These are phyloP conservation scores for Leptosomus discolor DNA, from an alignment of 2,113 vertebrate species.

Conservation along the genomic window DNA sequence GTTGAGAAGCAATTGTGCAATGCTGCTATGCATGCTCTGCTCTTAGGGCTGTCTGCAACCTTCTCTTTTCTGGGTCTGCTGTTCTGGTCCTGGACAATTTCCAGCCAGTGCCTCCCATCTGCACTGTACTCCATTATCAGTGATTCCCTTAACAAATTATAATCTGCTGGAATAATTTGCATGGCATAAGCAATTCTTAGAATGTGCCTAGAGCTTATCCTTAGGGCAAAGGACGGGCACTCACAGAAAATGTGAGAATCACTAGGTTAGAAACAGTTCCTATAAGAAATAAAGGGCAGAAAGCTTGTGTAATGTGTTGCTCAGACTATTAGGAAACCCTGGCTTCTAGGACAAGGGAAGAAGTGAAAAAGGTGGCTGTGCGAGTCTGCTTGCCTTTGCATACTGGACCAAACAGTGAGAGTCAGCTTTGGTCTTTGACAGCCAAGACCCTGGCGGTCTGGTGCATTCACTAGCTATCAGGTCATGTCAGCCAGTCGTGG, in stretches of 20 bases:
- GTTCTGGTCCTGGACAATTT: not conserved
- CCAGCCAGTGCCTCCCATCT: not conserved
- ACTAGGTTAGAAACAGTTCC: not conserved
- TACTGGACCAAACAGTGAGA: not conserved
- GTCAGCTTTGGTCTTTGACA: not conserved
- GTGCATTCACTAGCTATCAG: not conserved
- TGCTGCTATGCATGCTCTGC: not conserved
- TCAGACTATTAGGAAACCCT: not conserved
- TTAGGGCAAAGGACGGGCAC: not conserved
- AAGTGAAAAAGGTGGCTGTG: not conserved
- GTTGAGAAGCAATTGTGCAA: not conserved
- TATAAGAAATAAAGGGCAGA: not conserved
- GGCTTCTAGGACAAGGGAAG: not conserved
- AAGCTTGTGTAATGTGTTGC: not conserved
- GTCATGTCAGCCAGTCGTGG: not conserved
- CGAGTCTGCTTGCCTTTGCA: not conserved
- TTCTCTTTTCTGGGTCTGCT: not conserved
- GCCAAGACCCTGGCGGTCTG: not conserved
- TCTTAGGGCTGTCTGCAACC: not conserved
- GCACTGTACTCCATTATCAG: not conserved
- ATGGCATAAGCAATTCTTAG: not conserved
- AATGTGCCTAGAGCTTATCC: not conserved
- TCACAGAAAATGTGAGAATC: not conserved
- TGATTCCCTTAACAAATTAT: not conserved
- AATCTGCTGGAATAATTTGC: not conserved